Base-by-base conservation (phyloP, 2,797 vertebrate species). In the Uromys caudimaculatus region DNA sequence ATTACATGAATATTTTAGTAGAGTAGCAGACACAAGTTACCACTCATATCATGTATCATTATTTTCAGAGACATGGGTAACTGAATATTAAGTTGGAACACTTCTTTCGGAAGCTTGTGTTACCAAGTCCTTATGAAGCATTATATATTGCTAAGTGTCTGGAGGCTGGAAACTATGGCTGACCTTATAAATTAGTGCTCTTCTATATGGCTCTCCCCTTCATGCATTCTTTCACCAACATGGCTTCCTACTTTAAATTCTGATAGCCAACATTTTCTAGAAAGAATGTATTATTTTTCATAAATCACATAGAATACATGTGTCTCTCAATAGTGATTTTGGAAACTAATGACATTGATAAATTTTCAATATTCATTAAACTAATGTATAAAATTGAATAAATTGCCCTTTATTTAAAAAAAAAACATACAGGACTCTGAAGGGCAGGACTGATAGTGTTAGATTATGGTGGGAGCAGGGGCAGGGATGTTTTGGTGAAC, bases 321-420 rank as follows among this genome's bases (percentile, higher is more conserved):
- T 95, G 14, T 89, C 67, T 96, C 23, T 88, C 79, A 85, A 84
- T 9, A 87, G 56, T 92, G 44, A 32, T 69, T 97, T 89, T 78
- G 47, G 50, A 85, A 79, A 52, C 50, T 75, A 52, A 79, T 92
- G 92, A 47, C 1, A 24, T 89, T 23, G 14, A 38, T 83, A 85
- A 54, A 91, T 78, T 87, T 92, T 4, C 27, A 91, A 24, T 89
- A 81, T 44, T 82, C 27, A 32, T 79, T 94, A 76, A 87, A 75
- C 78, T 95, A 44, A 58, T 91, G 12, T 27, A 3, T 32, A 50
- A 32, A 60, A 17, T 24, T 86, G 47, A 95, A 64, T 86, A 87
- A 81, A n/a, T 82, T 56, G 2, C 17, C 32, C 73, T 35, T 52
- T 62, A 89, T n/a, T 52, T 75, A 79, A 41, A 75, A 88, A 88